Conservation (phyloP, 2,888 invertebrate genomes). For the Lithophane semibrunnea region DNA sequence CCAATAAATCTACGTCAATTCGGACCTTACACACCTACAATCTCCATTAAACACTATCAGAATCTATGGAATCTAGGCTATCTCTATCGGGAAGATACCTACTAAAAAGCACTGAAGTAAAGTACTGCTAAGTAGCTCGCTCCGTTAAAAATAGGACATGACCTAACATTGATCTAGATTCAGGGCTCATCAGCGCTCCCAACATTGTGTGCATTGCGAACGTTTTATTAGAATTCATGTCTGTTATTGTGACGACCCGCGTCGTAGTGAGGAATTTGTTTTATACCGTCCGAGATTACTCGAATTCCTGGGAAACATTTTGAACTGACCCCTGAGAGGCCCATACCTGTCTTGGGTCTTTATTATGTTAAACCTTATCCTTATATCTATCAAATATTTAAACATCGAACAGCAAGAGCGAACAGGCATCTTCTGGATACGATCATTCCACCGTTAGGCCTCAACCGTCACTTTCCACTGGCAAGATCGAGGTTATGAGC, state of each 20-base stretch:
- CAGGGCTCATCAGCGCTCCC: slow-evolving; percentile 60
- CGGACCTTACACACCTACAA: background rate
- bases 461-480: background rate
- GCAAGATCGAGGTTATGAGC: background rate
- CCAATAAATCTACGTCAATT: slow-evolving; percentile 5
- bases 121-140: slow-evolving; percentile 58
- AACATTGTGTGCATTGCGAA: slow-evolving; percentile 65
- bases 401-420: too few relatives aligned
- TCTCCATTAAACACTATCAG: slow-evolving; percentile 11
- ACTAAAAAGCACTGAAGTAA: slow-evolving; percentile 44
- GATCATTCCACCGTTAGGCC: too few relatives aligned
- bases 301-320: slow-evolving; percentile 16
- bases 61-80: too few relatives aligned
- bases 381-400: background rate
- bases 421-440: background rate
- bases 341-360: background rate
- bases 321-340: background rate
- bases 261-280: slow-evolving; percentile 35
- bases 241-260: slow-evolving; percentile 36
- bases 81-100: slow-evolving; percentile 51
- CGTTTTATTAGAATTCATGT: slow-evolving; percentile 49
- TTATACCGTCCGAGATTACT: slow-evolving; percentile 7
- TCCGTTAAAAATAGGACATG: slow-evolving; percentile 75
- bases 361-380: too few relatives aligned
- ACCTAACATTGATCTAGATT: slow-evolving; percentile 79